phyloP scores from a whole-genome alignment of 2,888 invertebrate species.

The Syrphus vitripennis region DNA sequence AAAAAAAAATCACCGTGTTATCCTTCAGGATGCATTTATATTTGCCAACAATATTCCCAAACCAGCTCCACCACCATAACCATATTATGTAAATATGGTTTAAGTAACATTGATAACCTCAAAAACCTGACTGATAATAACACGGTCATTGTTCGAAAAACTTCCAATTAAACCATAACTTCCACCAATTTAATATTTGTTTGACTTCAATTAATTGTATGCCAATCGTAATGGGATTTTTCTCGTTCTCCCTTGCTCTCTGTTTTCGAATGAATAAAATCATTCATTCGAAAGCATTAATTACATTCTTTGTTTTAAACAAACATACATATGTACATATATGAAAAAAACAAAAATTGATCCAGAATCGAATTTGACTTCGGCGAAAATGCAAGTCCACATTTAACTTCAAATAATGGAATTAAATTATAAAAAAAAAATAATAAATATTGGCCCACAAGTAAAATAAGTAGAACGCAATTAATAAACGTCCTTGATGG shows the following conservation, averaged over 20 bases:
- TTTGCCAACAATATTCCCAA: neutral
- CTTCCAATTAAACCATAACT: conserved; percentile 50
- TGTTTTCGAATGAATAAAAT: neutral
- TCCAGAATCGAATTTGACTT: neutral
- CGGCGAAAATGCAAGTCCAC: neutral
- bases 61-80: neutral
- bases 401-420: neutral
- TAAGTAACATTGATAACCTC: neutral
- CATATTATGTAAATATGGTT: neutral
- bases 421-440: neutral
- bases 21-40: neutral
- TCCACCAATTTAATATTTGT: conserved; percentile 12
- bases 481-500: conserved; percentile 51
- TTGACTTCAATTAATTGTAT: conserved; percentile 58
- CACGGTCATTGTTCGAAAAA: neutral
- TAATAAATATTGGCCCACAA: neutral
- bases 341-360: conserved; percentile 33
- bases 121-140: neutral
- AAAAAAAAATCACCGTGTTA: neutral
- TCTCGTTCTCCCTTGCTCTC: neutral
- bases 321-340: no score
- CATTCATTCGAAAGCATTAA: conserved; percentile 46
- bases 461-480: conserved; percentile 59
- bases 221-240: conserved; percentile 48
- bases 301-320: conserved; percentile 49